Conservation (phyloP, 2,797 vertebrate species). For the Aythya fuligula region DNA sequence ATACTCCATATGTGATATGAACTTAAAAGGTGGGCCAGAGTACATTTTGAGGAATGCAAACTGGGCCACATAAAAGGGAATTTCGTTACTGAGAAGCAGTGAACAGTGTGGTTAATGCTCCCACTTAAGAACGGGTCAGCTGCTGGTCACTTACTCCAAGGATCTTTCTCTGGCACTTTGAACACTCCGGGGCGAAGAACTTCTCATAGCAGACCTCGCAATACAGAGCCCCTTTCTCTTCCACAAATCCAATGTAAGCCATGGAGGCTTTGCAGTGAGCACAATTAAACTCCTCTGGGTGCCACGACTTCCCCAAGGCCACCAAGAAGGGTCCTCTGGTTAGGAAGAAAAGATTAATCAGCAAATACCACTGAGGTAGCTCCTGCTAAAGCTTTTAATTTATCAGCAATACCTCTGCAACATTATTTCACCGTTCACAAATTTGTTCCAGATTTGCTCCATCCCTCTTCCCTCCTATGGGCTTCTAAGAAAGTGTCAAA, state of each 20-base stretch:
- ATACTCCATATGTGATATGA: not conserved
- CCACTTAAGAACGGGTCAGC: not conserved
- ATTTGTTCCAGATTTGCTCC: not conserved
- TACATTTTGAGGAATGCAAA: not conserved
- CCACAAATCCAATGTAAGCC: slow-evolving; percentile 92
- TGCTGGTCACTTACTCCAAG: slow-evolving; percentile 87
- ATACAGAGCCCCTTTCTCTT: slow-evolving; percentile 92
- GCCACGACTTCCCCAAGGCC: slow-evolving; percentile 97
- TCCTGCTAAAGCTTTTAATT: not conserved
- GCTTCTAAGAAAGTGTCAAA: not conserved
- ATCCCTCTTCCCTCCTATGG: not conserved
- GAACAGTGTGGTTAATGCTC: not conserved
- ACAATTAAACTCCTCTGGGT: slow-evolving; percentile 96
- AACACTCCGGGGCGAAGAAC: slow-evolving; percentile 93
- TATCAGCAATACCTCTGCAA: not conserved
- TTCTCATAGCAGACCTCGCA: slow-evolving; percentile 94
- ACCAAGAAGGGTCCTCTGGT: slow-evolving; percentile 94
- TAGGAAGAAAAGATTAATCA: slow-evolving; percentile 46
- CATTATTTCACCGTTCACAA: not conserved
- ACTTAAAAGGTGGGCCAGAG: not conserved
- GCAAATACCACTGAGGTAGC: not conserved
- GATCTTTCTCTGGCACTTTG: slow-evolving; percentile 91
- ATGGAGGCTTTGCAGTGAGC: slow-evolving; percentile 91
- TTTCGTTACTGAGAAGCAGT: not conserved
- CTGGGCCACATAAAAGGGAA: not conserved